phyloP scores from a whole-genome alignment of 2,888 invertebrate species.

The Stenotaenia linearis region DNA sequence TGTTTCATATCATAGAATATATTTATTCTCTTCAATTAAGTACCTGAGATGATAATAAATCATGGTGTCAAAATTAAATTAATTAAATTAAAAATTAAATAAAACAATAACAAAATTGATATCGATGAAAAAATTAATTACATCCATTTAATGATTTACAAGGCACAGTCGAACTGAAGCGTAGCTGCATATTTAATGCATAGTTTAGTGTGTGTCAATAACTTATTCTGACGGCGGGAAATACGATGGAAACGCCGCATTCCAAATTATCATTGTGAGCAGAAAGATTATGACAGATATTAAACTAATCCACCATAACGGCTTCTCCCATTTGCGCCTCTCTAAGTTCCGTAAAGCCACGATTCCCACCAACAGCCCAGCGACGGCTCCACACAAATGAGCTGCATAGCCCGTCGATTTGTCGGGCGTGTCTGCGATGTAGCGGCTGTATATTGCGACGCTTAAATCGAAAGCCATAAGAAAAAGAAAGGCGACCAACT shows the following conservation, averaged over 20 bases:
- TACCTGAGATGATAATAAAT: too few species aligned
- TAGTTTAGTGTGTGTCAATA: not conserved
- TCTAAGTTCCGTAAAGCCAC: slow-evolving; percentile 77
- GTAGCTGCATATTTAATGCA: not conserved
- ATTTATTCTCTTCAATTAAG: too few species aligned
- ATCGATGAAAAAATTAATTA: too few species aligned
- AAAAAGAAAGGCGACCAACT: slow-evolving; percentile 73
- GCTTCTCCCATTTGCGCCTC: slow-evolving; percentile 71
- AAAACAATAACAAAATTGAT: too few species aligned
- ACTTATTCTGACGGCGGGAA: slow-evolving; percentile 38
- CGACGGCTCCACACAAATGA: slow-evolving; percentile 84
- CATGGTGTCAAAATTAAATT: too few species aligned
- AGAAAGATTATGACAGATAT: slow-evolving; percentile 64
- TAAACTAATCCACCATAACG: slow-evolving; percentile 75
- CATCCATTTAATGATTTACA: not conserved
- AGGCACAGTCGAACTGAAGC: not conserved
- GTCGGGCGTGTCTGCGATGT: slow-evolving; percentile 56
- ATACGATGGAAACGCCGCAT: slow-evolving; percentile 52
- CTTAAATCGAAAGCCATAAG: slow-evolving; percentile 79
- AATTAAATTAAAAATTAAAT: too few species aligned
- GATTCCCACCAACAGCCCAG: slow-evolving; percentile 76
- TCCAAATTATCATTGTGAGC: slow-evolving; percentile 65
- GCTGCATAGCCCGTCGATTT: slow-evolving; percentile 70
- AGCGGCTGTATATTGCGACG: slow-evolving; percentile 83
- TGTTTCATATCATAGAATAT: too few species aligned